Evolutionary conservation across 2,797 vertebrate species (phyloP).

Genomic region (Rhynchotus rufescens): DNA sequence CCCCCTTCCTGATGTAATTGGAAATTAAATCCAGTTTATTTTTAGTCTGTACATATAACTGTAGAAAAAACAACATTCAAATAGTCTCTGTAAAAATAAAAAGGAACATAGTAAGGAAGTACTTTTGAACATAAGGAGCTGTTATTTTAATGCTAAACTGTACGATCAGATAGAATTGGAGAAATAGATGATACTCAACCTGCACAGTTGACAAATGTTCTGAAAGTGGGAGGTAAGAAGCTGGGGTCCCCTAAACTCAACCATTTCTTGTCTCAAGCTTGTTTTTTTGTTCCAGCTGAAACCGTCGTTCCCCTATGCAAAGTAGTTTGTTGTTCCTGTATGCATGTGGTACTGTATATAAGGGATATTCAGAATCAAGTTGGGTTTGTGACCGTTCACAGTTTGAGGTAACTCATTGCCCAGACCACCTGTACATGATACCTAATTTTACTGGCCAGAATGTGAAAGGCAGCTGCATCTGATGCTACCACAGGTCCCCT

Average conservation of each 20-base stretch:
- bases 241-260: neutral
- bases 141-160: neutral
- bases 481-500: neutral
- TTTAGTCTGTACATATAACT: neutral
- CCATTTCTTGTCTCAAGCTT: neutral
- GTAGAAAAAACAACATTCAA: neutral
- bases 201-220: neutral
- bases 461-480: neutral
- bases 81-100: neutral
- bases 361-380: neutral
- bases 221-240: neutral
- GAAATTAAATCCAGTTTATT: neutral
- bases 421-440: accelerated
- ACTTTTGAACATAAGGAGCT: neutral
- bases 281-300: neutral
- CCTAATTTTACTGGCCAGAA: neutral
- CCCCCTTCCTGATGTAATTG: neutral
- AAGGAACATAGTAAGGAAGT: neutral
- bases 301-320: neutral
- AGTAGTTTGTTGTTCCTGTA: neutral
- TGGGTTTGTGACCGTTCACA: neutral
- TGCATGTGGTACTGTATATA: neutral
- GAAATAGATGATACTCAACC: neutral
- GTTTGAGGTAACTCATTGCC: neutral
- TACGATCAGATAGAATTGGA: neutral